Evolutionary conservation across 2,113 vertebrate species (phyloP).

Genomic region (Poicephalus meyeri): DNA sequence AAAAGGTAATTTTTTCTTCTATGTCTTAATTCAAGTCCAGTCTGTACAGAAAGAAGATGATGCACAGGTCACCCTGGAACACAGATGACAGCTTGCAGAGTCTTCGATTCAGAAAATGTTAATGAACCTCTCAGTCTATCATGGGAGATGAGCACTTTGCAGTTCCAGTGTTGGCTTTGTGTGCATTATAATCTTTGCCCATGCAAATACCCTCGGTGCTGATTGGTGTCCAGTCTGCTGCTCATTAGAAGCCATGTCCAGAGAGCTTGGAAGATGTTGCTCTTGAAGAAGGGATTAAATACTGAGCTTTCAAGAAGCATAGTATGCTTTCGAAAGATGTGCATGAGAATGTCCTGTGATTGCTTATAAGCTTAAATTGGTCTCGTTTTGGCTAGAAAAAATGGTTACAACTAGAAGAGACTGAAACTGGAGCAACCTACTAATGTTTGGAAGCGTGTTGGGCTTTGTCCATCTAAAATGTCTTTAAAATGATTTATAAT

Average conservation of each 20-base stretch:
- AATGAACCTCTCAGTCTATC: fast-evolving
- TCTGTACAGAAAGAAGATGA: not conserved
- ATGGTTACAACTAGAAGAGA: not conserved
- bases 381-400: not conserved
- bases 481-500: not conserved
- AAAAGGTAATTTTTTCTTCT: not conserved
- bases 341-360: not conserved
- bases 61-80: not conserved
- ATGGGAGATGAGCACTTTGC: not conserved
- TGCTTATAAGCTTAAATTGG: not conserved
- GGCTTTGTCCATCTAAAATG: not conserved
- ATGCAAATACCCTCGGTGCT: not conserved
- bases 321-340: not conserved
- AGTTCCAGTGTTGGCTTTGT: not conserved
- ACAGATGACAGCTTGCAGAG: not conserved
- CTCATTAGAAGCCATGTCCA: not conserved
- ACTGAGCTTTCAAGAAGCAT: not conserved
- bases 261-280: not conserved
- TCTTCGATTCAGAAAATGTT: not conserved
- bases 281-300: not conserved
- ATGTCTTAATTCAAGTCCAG: not conserved
- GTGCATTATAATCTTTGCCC: not conserved
- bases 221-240: not conserved
- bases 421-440: not conserved
- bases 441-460: not conserved